Evolutionary conservation across 1,140 invertebrate genomes (phyloP), one percentile per base, ranked within the genome.

Genomic region (Eupristina koningsbergeri): DNA sequence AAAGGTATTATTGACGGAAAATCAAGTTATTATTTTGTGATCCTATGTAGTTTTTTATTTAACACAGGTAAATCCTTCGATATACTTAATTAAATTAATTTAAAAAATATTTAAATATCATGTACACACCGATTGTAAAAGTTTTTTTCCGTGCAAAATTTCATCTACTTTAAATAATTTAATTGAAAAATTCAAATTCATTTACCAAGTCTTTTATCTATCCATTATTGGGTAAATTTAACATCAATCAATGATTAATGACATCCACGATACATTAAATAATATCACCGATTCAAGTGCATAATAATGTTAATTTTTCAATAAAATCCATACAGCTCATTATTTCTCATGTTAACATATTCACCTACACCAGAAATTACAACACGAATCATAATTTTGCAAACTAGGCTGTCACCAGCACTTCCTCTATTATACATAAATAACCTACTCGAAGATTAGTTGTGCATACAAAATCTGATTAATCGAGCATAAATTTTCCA

Each of bases 351-450:
- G 2, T 17, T 67, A 31, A 31, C 26, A 31, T 67, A 36, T 34
- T 36, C 64, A 17, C 19, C 1, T 9, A n/a, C 39, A 39, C 36
- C 36, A 41, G 39, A 71, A 41, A 41, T 41, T 71, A 22, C 41
- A 69, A 11, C 31, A 34, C 11, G 26, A 41, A 71, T 19, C 39
- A 71, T 41, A 71, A 71, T 71, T 67, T 71, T 41, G 19, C 41
- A 71, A 71, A 71, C 19, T 41, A 26, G 36, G 39, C 67, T 41
- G 67, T 41, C 36, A 41, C 9, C 36, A 15, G 0, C n/a, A 26
- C 45, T 74, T 73, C 19, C 73, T 74, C 50, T 15, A 50, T 74
- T 50, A 50, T 34, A n/a, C 29, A 74, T 50, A 47, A 74, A 50
- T 34, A 74, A 50, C 29, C 39, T 7, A 3, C n/a, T 31, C 3